Evolutionary conservation across 1,140 invertebrate genomes (phyloP), one percentile per base, ranked within the genome.

Genomic region (Diprion similis): DNA sequence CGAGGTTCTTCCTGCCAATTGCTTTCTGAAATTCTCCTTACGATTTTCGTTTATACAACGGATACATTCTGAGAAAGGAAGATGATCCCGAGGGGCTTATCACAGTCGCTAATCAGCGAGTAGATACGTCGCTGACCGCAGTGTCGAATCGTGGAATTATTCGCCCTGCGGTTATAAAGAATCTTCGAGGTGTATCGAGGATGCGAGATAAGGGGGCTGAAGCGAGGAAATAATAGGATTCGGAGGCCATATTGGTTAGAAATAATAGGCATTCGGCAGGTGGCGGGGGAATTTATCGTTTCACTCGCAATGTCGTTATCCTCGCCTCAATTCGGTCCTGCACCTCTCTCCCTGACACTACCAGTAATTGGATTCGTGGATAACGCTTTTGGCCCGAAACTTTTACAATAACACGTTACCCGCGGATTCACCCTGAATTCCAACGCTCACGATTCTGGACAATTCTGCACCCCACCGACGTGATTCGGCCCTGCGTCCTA

Each of bases 351-450:
- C 66, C 66, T 68, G 66, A 68, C 66, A 68, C 66, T 68, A 68
- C 66, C 66, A 68, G 66, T 68, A 68, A 68, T 68, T 68, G 66
- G 66, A 68, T 68, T 68, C 66, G 18, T 68, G 66, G 37, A 68
- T 68, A 68, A 19, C 66, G 66, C 37, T 68, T 19, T 45, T 68
- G 11, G 15, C 18, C 11, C 66, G 17, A 68, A 68, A 68, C 66
- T 68, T 68, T 68, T 68, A 68, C 66, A 68, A 68, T 68, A 68
- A 68, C 11, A 6, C 66, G 66, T 68, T 45, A 45, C 18, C 24
- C 24, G 24, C 24, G 24, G 24, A 37, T 37, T 37, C 24, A 37
- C 0, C 24, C 24, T 8, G 51, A 59, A 59, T 59, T 59, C 51
- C 51, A 15, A 59, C n/a, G 51, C 24, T 37, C 24, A 37, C 24